Evolutionary conservation across 2,797 vertebrate species (phyloP), one percentile per base, ranked within the genome.

Genomic region (Fundulus diaphanus): DNA sequence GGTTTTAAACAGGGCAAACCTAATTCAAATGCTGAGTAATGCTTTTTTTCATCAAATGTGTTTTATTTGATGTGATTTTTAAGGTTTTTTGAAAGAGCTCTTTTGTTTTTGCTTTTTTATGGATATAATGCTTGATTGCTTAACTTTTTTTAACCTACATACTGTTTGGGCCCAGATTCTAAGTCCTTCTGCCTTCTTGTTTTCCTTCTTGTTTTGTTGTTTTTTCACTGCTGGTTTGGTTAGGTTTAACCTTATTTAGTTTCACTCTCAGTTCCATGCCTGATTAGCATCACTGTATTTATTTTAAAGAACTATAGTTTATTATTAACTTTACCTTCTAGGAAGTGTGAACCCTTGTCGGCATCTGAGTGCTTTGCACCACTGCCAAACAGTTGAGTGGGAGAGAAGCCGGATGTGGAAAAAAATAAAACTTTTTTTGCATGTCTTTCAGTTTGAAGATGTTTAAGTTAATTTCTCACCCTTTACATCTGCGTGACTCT

Each of bases 381-480:
- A 37, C 24, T 52, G 7, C 13, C 35, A 15, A 35, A 15, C n/a
- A 52, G 37, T 13, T 33, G 12, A 24, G 27, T 35, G 11, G 31
- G 16, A 18, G 42, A 48, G 46, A 68, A 76, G 66, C 48, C n/a
- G 24, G 1, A 22, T 9, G n/a, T n/a, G 68, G 5, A 63, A 2
- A 70, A 7, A 68, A 69, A 75, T 3, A 46, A n/a, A 52, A 22
- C 57, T 37, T 75, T 29, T 29, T 66, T 65, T 57, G 13, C n/a
- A n/a, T 68, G 1, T 27, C 5, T 44, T 79, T 74, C 57, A 74
- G 8, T 70, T 2, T 27, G n/a, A 76, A 54, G 20, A 68, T 52
- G 78, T 80, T 71, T 1, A 67, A 78, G 75, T 72, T 0, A 56
- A 11, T 78, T 70, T 73, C 13, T 33, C 33, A 9, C 18, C 18